Evolutionary conservation across 2,113 vertebrate species (phyloP), one percentile per base, ranked within the genome.

Genomic region (Xenotilapia flavipinnis): DNA sequence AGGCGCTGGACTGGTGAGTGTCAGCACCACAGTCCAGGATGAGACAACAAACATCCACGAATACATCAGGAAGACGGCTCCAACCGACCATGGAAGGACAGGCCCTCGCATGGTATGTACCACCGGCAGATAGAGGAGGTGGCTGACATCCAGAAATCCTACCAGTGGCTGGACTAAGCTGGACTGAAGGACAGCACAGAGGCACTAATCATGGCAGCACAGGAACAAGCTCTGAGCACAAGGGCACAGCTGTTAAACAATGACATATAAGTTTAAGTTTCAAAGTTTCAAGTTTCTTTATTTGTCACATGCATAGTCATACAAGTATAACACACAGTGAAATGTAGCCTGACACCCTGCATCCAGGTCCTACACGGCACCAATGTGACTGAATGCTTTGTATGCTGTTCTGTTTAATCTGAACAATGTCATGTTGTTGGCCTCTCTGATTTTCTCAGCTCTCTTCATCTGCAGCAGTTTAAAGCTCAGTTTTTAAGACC

Each of bases 71-170:
- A 58, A 58, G 55, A 58, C 9, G 55, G 1, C 55, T 1, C 55
- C 55, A 58, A 28, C 55, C 4, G n/a, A 28, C 0, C 55, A 28
- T 56, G 5, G 55, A 58, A 9, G 55, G 23, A 56, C 55, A 56
- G 55, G 55, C 47, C 47, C 47, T 8, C 5, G 19, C 56, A 58
- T 0, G 55, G 26, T 0, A 58, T 58, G 56, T 31, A 60, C 26
- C 26, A 31, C 26, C 2, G 28, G 26, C 26, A 58, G 56, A 58
- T 58, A 58, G 7, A 31, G 56, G 55, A 58, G 55, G 55, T 17
- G 55, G 55, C 55, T 9, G 56, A 58, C 5, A 58, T 31, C 26
- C 14, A 58, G 26, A 31, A 58, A 0, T 31, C 55, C 26, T 58
- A 58, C 55, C 55, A 58, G 55, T 17, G 14, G 26, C 26, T 58